Evolutionary conservation across 2,888 invertebrate species (phyloP).

Genomic region (Uropetala carovei): DNA sequence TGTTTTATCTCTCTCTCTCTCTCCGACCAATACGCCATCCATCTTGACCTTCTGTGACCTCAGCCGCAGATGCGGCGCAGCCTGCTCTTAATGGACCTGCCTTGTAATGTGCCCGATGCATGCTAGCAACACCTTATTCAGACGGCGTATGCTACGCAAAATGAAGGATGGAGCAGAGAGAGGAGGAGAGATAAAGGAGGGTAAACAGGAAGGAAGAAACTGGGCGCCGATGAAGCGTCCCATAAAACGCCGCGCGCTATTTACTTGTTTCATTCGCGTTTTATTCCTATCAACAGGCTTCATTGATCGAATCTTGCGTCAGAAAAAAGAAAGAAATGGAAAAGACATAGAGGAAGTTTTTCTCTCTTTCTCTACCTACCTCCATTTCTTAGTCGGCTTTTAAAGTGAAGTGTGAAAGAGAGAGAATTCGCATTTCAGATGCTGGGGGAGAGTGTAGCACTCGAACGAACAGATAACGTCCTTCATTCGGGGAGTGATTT

Average conservation of each 20-base stretch:
- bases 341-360: not conserved
- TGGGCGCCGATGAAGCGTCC: not conserved
- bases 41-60: not conserved
- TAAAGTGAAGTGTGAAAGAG: not conserved
- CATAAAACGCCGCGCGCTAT: not conserved
- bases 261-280: not conserved
- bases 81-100: not conserved
- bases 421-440: not conserved
- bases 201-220: not conserved
- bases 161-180: not conserved
- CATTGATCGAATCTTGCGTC: constrained; percentile 48
- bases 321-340: not conserved
- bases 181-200: not conserved
- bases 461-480: not conserved
- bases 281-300: constrained; percentile 31
- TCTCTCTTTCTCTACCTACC: not conserved
- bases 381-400: constrained; percentile 10
- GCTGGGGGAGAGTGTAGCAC: not conserved
- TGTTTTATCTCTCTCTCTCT: too few species aligned
- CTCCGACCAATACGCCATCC: not conserved
- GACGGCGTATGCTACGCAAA: not conserved
- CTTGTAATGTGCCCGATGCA: not conserved
- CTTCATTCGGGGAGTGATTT: not conserved
- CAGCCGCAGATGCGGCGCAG: not conserved
- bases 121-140: not conserved